Percentiles rank a stretch among this genome's conserved stretches.
Conservation (phyloP, 92 coral and sea anemone genomes). For the Epizoanthus illoricatus region DNA sequence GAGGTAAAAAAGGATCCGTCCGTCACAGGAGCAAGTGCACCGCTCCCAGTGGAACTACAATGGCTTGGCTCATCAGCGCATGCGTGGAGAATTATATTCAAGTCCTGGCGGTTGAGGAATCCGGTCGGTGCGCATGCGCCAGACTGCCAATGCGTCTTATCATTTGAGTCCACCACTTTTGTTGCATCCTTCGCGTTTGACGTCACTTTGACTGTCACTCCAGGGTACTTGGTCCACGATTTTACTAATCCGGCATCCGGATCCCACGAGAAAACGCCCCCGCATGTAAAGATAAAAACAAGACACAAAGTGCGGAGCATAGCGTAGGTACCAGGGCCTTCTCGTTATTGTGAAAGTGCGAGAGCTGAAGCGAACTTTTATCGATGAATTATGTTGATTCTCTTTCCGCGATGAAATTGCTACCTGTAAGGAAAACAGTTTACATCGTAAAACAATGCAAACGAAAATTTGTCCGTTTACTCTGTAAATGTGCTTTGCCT, state of each 20-base stretch:
- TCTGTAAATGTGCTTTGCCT: too few relatives aligned
- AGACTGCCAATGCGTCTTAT: conserved; percentile 22
- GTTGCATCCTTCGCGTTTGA: neutral
- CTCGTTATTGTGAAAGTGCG: too few relatives aligned
- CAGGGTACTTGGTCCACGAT: conserved; percentile 20
- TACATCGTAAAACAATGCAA: too few relatives aligned
- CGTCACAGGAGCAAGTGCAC: neutral
- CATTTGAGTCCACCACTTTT: conserved; percentile 8
- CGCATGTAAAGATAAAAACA: neutral
- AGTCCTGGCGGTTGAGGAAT: neutral
- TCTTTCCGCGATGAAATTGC: too few relatives aligned
- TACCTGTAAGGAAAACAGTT: too few relatives aligned
- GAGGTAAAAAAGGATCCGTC: conserved; percentile 4
- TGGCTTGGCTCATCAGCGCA: conserved; percentile 20
- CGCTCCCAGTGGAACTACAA: conserved; percentile 11
- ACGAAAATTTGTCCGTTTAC: too few relatives aligned
- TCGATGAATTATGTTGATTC: too few relatives aligned
- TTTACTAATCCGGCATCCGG: conserved; percentile 18
- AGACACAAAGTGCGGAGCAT: neutral
- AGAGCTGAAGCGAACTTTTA: too few relatives aligned
- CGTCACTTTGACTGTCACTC: neutral
- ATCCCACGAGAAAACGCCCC: neutral
- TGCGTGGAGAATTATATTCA: conserved; percentile 7
- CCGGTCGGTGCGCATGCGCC: conserved; percentile 21
- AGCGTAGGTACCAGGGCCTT: too few relatives aligned